Percentiles rank a stretch among this genome's conserved stretches.
phyloP scores from a whole-genome alignment of 2,888 invertebrate genomes.

The Tetanocera ferruginea region DNA sequence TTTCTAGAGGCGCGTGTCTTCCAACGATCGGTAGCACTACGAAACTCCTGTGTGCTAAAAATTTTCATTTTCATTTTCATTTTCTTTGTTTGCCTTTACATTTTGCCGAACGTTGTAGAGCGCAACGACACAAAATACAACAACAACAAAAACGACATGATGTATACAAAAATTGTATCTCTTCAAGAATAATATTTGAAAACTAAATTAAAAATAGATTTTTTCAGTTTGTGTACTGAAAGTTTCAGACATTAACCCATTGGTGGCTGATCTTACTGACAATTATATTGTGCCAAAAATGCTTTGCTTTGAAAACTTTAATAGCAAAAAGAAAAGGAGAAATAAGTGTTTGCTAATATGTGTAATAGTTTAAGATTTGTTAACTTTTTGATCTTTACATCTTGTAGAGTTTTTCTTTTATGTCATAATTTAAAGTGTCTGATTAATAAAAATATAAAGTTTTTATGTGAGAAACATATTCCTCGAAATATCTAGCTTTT shows the following conservation, averaged over 20 bases:
- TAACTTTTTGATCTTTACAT: no score
- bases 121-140: constrained; percentile 15
- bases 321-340: no score
- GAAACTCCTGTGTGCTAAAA: constrained; percentile 36
- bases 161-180: constrained; percentile 26
- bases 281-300: no score
- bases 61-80: constrained; percentile 24
- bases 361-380: no score
- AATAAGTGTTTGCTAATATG: no score
- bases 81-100: constrained; percentile 23
- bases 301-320: no score
- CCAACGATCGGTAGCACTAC: constrained; percentile 29
- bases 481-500: no score
- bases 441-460: no score
- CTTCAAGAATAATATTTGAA: constrained; percentile 39
- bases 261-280: neutral
- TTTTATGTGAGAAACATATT: no score
- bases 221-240: neutral
- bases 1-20: constrained; percentile 24
- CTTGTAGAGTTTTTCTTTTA: no score
- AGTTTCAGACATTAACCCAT: constrained; percentile 4
- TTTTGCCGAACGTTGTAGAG: neutral
- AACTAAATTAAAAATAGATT: constrained; percentile 39
- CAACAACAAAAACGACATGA: constrained; percentile 25
- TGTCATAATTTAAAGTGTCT: no score